Base-by-base conservation (phyloP, 2,797 vertebrate species). In the Poeciliopsis gracilis region DNA sequence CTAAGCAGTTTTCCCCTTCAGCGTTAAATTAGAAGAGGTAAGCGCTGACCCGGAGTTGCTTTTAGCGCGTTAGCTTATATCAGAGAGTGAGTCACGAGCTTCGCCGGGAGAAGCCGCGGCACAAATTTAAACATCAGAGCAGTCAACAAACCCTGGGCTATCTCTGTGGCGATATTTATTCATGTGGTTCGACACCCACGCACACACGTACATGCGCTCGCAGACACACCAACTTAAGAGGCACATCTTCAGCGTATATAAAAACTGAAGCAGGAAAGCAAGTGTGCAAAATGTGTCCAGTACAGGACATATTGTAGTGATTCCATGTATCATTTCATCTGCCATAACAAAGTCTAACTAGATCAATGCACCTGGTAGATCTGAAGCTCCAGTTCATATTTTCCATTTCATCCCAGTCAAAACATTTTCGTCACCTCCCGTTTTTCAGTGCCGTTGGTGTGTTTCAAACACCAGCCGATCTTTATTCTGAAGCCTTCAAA, bases 121-220 rank as follows among this genome's bases (percentile, higher is more conserved):
- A 85, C 83, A 90, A 81, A 90, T 93, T 91, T 90, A 88, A 90
- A 92, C 90, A 92, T 91, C 84, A 84, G 84, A 90, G 87, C 79
- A 84, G 88, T 92, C 91, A 92, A 91, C 89, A 92, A 86, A 93
- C 93, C 86, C 84, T 78, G 81, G 89, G 89, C 91, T 83, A 86
- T 90, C 82, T 87, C 84, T 23, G n/a, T 82, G 82, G 88, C 75
- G 84, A 88, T 82, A 89, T 92, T 93, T 93, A 91, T 91, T 92
- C 82, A 92, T 90, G 83, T 84, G 84, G 80, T 87, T 71, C 86
- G 85, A 91, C 90, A 85, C 87, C 51, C 79, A 87, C 77, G 33
- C 18, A 81, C 83, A 70, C 79, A 72, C 81, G 75, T 76, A 75
- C 63, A 74, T 71, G 66, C 66, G 38, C 63, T 55, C 71, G 23